Conservation (phyloP, 2,888 invertebrate species). For the Adelphocoris suturalis region DNA sequence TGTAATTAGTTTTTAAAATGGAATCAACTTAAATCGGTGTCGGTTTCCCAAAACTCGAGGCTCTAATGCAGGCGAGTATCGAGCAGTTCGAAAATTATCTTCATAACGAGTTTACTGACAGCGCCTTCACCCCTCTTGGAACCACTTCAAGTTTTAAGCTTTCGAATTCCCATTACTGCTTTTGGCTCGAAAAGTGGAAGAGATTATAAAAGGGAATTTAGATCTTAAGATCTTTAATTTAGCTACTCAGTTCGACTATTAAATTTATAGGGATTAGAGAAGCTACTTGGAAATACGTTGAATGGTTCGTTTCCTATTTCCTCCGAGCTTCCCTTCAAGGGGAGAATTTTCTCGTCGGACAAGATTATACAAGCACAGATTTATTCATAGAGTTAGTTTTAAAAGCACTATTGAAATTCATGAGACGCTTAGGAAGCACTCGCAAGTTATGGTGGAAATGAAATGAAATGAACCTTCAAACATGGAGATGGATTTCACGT, state of each 20-base stretch:
- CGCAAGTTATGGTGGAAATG: neutral
- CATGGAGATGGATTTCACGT: neutral
- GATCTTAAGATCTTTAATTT: constrained; percentile 22
- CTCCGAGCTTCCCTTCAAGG: neutral
- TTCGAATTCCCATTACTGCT: constrained; percentile 27
- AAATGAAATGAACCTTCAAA: neutral
- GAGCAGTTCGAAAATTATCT: constrained; percentile 51
- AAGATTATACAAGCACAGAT: constrained; percentile 1
- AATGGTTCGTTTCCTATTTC: neutral
- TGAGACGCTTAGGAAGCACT: neutral
- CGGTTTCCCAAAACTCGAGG: constrained; percentile 29
- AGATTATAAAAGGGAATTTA: constrained; percentile 31
- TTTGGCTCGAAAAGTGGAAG: constrained; percentile 26
- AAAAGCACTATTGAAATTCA: constrained; percentile 4
- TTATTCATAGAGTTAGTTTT: constrained; percentile 17
- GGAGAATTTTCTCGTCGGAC: neutral
- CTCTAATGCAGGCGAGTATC: neutral
- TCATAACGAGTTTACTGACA: constrained; percentile 44
- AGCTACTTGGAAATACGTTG: constrained; percentile 14
- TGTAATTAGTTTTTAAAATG: constrained; percentile 44
- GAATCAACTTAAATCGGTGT: constrained; percentile 24
- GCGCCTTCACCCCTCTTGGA: constrained; percentile 3
- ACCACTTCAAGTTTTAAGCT: constrained; percentile 45
- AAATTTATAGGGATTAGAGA: constrained; percentile 13
- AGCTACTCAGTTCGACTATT: constrained; percentile 30